Evolutionary conservation across 64 coral and sea anemone species (phyloP).

Genomic region (Acropora yongei): DNA sequence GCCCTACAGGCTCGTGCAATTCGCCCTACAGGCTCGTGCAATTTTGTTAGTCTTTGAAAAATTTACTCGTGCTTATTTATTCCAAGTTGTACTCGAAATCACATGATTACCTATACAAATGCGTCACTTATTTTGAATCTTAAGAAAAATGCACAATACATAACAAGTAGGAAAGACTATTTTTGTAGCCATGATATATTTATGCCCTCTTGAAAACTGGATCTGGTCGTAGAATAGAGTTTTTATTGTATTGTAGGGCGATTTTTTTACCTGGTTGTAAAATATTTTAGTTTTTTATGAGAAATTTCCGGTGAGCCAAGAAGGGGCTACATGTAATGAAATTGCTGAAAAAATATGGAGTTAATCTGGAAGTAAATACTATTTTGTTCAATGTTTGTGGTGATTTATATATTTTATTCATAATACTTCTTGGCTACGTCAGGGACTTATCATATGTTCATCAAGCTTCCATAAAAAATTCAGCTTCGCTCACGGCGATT

Average conservation of each 20-base stretch:
- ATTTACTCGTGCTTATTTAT: no score
- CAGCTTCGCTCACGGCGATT: no score
- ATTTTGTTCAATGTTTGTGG: conserved; percentile 25
- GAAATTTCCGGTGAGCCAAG: neutral
- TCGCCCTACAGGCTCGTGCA: no score
- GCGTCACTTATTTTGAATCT: neutral
- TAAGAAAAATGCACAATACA: neutral
- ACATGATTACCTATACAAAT: no score
- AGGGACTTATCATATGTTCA: no score
- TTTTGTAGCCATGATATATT: conserved; percentile 51
- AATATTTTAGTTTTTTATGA: conserved; percentile 43
- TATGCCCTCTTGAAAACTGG: conserved; percentile 17
- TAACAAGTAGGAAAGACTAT: conserved; percentile 11
- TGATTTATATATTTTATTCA: no score
- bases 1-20: no score
- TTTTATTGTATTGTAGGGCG: conserved; percentile 47
- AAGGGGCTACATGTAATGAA: conserved; percentile 18
- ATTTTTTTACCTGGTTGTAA: conserved; percentile 55
- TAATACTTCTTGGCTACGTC: no score
- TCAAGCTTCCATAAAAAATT: no score
- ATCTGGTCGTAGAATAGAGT: neutral
- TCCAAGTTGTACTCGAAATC: no score
- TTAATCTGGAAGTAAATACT: conserved; percentile 39
- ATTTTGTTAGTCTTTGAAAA: no score
- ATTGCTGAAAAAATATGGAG: conserved; percentile 24